phyloP scores from a whole-genome alignment of 1,140 invertebrate species.

The Saccostrea cuccullata region DNA sequence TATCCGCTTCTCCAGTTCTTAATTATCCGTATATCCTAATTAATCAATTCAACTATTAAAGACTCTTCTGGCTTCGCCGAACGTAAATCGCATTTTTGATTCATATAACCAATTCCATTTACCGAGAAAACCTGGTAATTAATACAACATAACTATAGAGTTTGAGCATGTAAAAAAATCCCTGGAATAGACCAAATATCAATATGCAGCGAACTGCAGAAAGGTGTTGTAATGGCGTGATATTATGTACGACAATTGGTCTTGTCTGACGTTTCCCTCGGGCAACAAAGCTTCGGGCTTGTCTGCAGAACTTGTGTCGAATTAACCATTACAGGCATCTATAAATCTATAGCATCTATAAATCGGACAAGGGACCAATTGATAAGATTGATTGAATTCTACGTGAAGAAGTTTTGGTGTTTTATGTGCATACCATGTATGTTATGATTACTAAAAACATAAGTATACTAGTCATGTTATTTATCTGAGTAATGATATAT shows the following conservation, averaged over 20 bases:
- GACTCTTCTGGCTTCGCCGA: neutral
- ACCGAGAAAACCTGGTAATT: neutral
- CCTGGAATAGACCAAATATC: neutral
- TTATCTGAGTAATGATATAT: too few species aligned
- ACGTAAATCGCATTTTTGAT: conserved; percentile 3
- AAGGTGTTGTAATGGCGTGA: neutral
- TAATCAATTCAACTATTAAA: neutral
- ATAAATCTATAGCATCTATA: neutral
- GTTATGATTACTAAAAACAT: too few species aligned
- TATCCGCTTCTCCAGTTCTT: too few species aligned
- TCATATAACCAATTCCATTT: neutral
- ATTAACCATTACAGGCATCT: neutral
- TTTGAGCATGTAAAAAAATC: neutral
- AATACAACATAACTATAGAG: neutral
- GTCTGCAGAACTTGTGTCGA: neutral
- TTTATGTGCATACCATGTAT: too few species aligned
- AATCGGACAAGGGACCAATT: neutral
- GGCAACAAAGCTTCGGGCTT: neutral
- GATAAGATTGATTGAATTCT: conserved; percentile 9
- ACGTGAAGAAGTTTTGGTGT: too few species aligned
- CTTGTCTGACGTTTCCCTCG: neutral
- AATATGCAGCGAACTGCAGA: neutral
- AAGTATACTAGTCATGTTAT: too few species aligned
- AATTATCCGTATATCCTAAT: neutral
- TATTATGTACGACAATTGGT: neutral